Conservation (phyloP, 2,888 invertebrate genomes). For the Ferdinandea cuprea region DNA sequence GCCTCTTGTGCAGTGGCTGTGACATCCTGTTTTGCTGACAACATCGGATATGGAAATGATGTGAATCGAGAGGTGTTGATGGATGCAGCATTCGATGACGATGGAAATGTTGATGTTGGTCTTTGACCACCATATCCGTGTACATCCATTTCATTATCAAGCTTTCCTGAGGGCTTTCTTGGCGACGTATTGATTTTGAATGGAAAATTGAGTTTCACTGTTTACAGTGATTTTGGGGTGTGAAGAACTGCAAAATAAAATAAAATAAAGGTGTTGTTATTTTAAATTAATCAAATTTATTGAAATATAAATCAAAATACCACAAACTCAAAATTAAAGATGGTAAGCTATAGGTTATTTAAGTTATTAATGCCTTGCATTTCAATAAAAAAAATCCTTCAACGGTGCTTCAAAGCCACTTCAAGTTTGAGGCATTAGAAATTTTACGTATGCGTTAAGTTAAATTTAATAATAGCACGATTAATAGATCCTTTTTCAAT, state of each 20-base stretch:
- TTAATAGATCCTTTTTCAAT: too few relatives aligned
- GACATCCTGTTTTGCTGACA: conserved; percentile 55
- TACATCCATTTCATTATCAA: conserved; percentile 83
- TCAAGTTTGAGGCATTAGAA: too few relatives aligned
- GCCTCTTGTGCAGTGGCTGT: conserved; percentile 20
- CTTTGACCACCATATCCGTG: conserved; percentile 81
- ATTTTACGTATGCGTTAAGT: too few relatives aligned
- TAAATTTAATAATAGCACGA: too few relatives aligned
- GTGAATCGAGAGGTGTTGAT: conserved; percentile 52
- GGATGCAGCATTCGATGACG: conserved; percentile 53
- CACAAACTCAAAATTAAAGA: too few relatives aligned
- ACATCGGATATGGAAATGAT: conserved; percentile 58
- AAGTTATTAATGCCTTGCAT: too few relatives aligned
- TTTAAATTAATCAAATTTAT: too few relatives aligned
- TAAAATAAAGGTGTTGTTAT: not conserved
- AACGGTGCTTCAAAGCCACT: too few relatives aligned
- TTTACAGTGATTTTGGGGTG: not conserved
- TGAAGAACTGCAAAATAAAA: conserved; percentile 30
- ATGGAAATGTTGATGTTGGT: conserved; percentile 76
- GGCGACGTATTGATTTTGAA: conserved; percentile 27
- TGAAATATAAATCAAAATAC: too few relatives aligned
- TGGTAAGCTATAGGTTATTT: too few relatives aligned
- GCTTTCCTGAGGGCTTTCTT: conserved; percentile 77
- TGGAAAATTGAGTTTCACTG: not conserved
- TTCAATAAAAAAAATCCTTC: too few relatives aligned